phyloP scores from a whole-genome alignment of 2,888 invertebrate species.

The Tetragnatha montana region DNA sequence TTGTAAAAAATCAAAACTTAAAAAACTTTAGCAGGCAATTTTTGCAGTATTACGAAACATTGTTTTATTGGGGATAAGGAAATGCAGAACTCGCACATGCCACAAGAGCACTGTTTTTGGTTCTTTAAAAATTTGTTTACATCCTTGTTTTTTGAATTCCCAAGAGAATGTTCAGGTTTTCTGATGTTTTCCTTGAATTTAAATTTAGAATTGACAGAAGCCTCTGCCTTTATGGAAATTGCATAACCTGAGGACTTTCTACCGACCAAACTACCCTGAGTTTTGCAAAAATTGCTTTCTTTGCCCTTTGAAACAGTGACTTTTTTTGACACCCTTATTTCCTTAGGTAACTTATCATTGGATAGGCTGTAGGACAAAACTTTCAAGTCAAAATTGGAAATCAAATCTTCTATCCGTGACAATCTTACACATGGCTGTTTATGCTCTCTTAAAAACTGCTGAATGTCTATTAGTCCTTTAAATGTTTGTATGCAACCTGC shows the following conservation, averaged over 20 bases:
- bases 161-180: too few relatives aligned
- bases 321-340: constrained; percentile 23
- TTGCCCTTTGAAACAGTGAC: not conserved
- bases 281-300: not conserved
- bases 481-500: constrained; percentile 10
- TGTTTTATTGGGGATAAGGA: constrained; percentile 12
- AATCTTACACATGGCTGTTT: constrained; percentile 36
- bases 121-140: not conserved
- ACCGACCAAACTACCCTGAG: not conserved
- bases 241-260: too few relatives aligned
- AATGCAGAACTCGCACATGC: not conserved
- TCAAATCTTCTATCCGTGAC: constrained; percentile 1
- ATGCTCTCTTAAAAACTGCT: constrained; percentile 33
- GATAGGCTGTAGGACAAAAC: not conserved
- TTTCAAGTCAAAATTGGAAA: not conserved
- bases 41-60: constrained; percentile 9
- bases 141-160: too few relatives aligned
- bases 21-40: constrained; percentile 2
- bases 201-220: too few relatives aligned
- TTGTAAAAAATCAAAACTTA: not conserved
- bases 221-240: too few relatives aligned
- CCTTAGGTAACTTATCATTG: not conserved
- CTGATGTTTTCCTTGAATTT: too few relatives aligned
- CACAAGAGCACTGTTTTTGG: not conserved
- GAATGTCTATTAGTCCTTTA: constrained; percentile 26